phyloP scores from a whole-genome alignment of 2,797 vertebrate genomes.

The Macropus fuliginosus region DNA sequence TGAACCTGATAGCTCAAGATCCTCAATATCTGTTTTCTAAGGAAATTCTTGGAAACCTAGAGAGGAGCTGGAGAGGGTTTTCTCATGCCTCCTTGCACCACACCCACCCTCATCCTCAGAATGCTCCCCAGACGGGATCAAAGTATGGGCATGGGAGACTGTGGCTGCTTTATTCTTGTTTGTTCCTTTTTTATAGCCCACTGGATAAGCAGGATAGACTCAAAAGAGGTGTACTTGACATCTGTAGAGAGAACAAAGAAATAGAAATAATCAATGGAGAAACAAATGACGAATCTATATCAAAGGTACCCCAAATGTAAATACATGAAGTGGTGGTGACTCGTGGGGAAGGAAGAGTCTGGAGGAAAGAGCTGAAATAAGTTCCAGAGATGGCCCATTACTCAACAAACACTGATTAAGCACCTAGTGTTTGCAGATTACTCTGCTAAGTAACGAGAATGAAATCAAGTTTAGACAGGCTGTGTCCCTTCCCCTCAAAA shows the following conservation, averaged over 20 bases:
- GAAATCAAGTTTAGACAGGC: not conserved
- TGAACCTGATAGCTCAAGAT: constrained; percentile 96
- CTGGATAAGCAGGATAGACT: not conserved
- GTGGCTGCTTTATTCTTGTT: constrained; percentile 3
- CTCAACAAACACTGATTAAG: not conserved
- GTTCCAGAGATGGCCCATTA: not conserved
- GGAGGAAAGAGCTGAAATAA: not conserved
- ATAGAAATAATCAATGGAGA: not conserved
- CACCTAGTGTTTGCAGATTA: not conserved
- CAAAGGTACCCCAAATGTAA: not conserved
- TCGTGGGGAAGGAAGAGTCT: not conserved
- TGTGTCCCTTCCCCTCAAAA: not conserved
- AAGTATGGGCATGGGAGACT: not conserved
- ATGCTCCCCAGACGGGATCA: not conserved
- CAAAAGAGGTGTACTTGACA: not conserved
- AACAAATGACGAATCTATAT: not conserved
- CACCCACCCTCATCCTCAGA: not conserved
- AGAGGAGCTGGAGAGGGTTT: not conserved
- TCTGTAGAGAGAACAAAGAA: not conserved
- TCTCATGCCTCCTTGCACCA: not conserved
- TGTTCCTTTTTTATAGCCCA: constrained; percentile 38
- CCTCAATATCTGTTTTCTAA: constrained; percentile 95
- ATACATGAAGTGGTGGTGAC: not conserved
- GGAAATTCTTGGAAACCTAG: constrained; percentile 91
- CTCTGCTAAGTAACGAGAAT: not conserved